phyloP scores from a whole-genome alignment of 1,140 invertebrate genomes.

The Megathymus violae region DNA sequence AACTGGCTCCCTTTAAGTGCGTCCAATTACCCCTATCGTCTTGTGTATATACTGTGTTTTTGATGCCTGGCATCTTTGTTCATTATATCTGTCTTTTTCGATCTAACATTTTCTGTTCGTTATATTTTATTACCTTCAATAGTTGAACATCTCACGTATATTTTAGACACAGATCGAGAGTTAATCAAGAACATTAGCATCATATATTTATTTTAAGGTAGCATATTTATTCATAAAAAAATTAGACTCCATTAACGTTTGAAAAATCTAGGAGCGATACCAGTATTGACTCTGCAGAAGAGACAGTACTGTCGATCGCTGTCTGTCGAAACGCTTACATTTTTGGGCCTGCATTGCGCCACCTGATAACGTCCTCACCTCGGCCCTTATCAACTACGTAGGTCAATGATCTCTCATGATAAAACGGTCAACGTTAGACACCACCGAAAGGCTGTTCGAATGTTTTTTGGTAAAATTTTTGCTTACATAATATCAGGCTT shows the following conservation, averaged over 20 bases:
- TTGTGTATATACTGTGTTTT: conserved; percentile 18
- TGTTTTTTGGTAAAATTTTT: conserved; percentile 17
- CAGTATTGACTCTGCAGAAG: conserved; percentile 18
- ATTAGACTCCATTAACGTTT: background rate
- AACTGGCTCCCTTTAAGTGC: conserved; percentile 34
- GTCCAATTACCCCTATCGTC: conserved; percentile 33
- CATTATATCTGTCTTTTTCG: background rate
- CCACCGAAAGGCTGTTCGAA: conserved; percentile 27
- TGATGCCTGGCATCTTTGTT: conserved; percentile 9
- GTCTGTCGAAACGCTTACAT: conserved; percentile 52
- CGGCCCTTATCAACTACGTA: conserved; percentile 59
- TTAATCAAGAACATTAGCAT: too few relatives aligned
- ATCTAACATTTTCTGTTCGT: background rate
- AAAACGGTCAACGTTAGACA: conserved; percentile 41
- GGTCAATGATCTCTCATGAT: conserved; percentile 59
- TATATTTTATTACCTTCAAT: background rate
- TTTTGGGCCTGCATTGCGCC: conserved; percentile 72
- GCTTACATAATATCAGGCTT: background rate
- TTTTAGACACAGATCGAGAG: conserved; percentile 1
- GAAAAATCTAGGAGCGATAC: conserved; percentile 8
- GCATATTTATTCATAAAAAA: too few relatives aligned
- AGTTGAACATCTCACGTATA: background rate
- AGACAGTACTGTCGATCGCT: conserved; percentile 53
- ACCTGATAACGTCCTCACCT: conserved; percentile 69
- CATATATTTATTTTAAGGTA: too few relatives aligned